phyloP scores from a whole-genome alignment of 2,888 invertebrate species.

The Netelia fuscicornis region DNA sequence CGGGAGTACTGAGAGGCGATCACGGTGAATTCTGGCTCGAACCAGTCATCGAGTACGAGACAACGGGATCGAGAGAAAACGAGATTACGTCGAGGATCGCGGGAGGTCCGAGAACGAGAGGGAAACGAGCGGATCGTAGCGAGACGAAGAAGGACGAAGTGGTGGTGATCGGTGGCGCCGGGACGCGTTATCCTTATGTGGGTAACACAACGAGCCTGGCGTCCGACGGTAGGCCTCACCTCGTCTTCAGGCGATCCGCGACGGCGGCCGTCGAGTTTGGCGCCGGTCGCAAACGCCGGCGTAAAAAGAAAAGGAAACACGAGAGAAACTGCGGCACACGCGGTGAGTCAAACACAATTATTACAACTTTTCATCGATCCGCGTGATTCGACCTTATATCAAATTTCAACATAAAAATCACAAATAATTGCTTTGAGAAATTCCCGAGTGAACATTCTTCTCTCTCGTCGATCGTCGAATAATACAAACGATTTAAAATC shows the following conservation, averaged over 20 bases:
- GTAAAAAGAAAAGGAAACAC: conserved; percentile 85
- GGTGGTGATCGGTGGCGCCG: conserved; percentile 24
- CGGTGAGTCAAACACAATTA: conserved; percentile 77
- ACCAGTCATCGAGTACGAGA: conserved; percentile 76
- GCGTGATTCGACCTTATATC: background rate
- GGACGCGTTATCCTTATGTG: conserved; percentile 60
- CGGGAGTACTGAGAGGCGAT: conserved; percentile 81
- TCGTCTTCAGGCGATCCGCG: conserved; percentile 72
- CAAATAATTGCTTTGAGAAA: background rate
- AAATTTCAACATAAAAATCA: background rate
- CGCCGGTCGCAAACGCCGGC: conserved; percentile 72
- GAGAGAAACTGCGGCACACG: conserved; percentile 85
- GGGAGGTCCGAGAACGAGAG: conserved; percentile 26
- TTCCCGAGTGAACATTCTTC: too few species aligned
- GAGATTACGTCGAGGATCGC: conserved; percentile 67
- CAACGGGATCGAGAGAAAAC: conserved; percentile 62
- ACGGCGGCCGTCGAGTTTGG: conserved; percentile 70
- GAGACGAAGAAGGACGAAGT: conserved; percentile 49
- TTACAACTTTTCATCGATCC: background rate
- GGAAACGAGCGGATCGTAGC: conserved; percentile 57
- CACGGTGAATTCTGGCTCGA: conserved; percentile 83
- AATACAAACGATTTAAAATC: too few species aligned
- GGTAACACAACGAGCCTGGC: conserved; percentile 63
- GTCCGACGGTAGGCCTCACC: conserved; percentile 76
- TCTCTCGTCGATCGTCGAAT: too few species aligned